Conservation (phyloP, 2,113 vertebrate genomes). For the Ptychochromis oligacanthus region DNA sequence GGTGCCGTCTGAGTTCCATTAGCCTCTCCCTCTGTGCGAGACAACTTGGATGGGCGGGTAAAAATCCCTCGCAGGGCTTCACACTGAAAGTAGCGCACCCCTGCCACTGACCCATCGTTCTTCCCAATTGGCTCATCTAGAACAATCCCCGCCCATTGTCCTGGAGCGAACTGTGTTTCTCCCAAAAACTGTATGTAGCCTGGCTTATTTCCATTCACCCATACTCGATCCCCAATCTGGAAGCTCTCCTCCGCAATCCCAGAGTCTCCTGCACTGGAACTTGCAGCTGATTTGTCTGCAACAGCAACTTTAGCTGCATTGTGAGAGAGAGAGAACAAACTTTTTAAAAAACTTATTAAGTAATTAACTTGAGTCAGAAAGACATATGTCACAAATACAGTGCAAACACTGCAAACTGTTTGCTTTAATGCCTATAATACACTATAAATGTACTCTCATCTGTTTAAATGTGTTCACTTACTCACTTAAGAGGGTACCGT, state of each 20-base stretch:
- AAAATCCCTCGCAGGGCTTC: conserved; percentile 93
- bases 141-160: conserved; percentile 97
- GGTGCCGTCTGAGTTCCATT: conserved; percentile 85
- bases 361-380: background rate
- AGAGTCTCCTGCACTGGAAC: conserved; percentile 70
- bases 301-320: conserved; percentile 72
- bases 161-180: conserved; percentile 96
- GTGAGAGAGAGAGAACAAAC: conserved; percentile 6
- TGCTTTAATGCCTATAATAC: background rate
- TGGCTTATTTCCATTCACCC: conserved; percentile 98
- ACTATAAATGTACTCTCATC: background rate
- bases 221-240: conserved; percentile 92
- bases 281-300: conserved; percentile 76
- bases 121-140: conserved; percentile 97
- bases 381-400: background rate
- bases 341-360: background rate
- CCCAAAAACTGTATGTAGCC: conserved; percentile 95
- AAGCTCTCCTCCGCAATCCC: conserved; percentile 88
- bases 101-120: conserved; percentile 96
- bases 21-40: conserved; percentile 88
- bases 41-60: conserved; percentile 94
- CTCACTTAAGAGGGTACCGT: background rate
- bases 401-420: background rate
- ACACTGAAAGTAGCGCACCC: conserved; percentile 96
- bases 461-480: background rate